These are phyloP conservation scores for Chloromyia formosa DNA, from an alignment of 2,888 invertebrate species.

Conservation along the genomic window DNA sequence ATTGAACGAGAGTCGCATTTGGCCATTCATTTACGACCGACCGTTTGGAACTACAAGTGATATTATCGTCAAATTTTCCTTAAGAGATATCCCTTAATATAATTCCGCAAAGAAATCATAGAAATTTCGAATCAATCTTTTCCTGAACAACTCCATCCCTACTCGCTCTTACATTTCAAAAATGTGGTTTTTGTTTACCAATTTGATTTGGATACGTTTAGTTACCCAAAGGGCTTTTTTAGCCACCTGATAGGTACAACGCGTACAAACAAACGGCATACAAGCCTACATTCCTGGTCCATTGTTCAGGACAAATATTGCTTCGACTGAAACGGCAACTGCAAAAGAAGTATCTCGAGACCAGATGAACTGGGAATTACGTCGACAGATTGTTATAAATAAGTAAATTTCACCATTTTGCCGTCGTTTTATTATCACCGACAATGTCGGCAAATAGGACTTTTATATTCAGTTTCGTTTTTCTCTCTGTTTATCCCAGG, in stretches of 20 bases:
- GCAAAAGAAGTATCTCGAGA: conserved; percentile 36
- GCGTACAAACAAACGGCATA: conserved; percentile 4
- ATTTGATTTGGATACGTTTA: conserved; percentile 30
- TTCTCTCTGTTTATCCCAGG: not conserved
- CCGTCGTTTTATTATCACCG: conserved; percentile 40
- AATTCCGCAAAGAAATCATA: too few relatives aligned
- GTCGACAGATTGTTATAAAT: conserved; percentile 28
- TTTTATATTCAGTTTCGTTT: conserved; percentile 31
- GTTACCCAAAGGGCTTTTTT: conserved; percentile 4
- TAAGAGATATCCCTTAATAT: too few relatives aligned
- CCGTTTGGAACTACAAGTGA: too few relatives aligned
- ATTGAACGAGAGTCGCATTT: too few relatives aligned
- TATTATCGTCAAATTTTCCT: too few relatives aligned
- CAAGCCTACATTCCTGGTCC: not conserved
- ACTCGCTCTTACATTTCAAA: not conserved
- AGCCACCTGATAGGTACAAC: not conserved
- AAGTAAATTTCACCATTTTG: conserved; percentile 43
- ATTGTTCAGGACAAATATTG: conserved; percentile 12
- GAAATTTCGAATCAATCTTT: too few relatives aligned
- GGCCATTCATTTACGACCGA: too few relatives aligned
- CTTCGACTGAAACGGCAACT: conserved; percentile 19
- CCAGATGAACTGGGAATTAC: conserved; percentile 43
- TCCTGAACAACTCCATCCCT: not conserved
- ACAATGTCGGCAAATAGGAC: conserved; percentile 14
- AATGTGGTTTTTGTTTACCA: conserved; percentile 11